Percentiles rank a stretch among this genome's conserved stretches.
Evolutionary conservation across 2,113 vertebrate genomes (phyloP).

Genomic region (Porphyrio hochstetteri): DNA sequence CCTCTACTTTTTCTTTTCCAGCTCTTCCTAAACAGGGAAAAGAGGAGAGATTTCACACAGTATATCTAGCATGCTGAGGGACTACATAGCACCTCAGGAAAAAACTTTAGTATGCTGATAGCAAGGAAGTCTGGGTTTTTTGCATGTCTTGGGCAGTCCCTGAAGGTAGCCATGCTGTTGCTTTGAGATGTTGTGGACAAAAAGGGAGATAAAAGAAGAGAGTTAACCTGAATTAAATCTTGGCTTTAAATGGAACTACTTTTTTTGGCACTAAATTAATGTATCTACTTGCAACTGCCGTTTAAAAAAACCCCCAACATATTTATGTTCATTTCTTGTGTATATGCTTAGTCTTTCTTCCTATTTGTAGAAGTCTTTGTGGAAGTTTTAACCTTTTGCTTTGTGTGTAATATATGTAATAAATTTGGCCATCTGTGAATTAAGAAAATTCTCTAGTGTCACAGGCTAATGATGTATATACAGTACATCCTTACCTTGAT

Average conservation of each 20-base stretch:
- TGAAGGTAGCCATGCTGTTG: not conserved
- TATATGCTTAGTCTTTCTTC: not conserved
- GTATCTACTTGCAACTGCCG: not conserved
- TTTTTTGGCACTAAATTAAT: not conserved
- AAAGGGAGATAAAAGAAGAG: not conserved
- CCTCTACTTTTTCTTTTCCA: not conserved
- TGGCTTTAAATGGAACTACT: not conserved
- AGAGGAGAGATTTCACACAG: not conserved
- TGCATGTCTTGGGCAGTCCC: not conserved
- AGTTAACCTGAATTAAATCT: not conserved
- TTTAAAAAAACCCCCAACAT: not conserved
- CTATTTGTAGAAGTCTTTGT: not conserved
- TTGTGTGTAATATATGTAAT: not conserved
- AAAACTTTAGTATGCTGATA: not conserved
- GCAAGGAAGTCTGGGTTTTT: not conserved
- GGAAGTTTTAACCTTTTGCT: slow-evolving; percentile 5
- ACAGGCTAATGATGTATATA: not conserved
- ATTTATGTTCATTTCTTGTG: not conserved
- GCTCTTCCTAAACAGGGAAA: not conserved
- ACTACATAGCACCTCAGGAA: not conserved
- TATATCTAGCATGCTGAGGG: not conserved
- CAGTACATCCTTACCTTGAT: not conserved
- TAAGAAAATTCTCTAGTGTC: not conserved
- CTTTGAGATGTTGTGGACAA: not conserved
- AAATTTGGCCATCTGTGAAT: not conserved